Percentiles rank a stretch among this genome's conserved stretches.
These are phyloP conservation scores for Peribatodes rhomboidaria DNA, from an alignment of 2,888 invertebrate genomes.

Conservation along the genomic window DNA sequence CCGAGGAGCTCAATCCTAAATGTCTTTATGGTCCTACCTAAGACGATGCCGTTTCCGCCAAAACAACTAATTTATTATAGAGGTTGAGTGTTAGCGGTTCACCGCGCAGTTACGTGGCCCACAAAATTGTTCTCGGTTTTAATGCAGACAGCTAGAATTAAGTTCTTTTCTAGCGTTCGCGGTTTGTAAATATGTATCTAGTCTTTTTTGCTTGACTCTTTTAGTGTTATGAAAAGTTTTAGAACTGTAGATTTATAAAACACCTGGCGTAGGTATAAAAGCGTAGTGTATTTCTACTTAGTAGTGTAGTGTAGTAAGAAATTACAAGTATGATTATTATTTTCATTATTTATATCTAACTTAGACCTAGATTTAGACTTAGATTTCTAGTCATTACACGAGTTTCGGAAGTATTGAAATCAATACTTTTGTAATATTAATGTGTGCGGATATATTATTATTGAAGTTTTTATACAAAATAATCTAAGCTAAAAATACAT, in stretches of 20 bases:
- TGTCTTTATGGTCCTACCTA: slow-evolving; percentile 69
- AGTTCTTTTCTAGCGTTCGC: slow-evolving; percentile 23
- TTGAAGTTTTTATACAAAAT: no score
- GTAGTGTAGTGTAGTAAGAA: no score
- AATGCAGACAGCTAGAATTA: slow-evolving; percentile 32
- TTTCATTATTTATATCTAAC: no score
- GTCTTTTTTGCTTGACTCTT: not conserved
- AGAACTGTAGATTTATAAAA: not conserved
- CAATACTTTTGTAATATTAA: no score
- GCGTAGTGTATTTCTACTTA: not conserved
- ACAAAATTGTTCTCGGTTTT: slow-evolving; percentile 52
- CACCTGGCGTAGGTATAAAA: not conserved
- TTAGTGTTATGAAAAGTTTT: not conserved
- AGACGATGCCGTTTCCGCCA: slow-evolving; percentile 65
- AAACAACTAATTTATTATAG: slow-evolving; percentile 72
- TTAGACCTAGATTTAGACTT: no score
- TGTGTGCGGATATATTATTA: no score
- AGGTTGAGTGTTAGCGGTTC: slow-evolving; percentile 56
- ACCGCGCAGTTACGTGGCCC: slow-evolving; percentile 55
- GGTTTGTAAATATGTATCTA: slow-evolving; percentile 8
- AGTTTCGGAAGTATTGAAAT: no score
- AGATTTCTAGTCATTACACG: no score
- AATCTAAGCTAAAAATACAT: not conserved
- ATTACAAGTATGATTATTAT: not conserved
- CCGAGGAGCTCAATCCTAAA: slow-evolving; percentile 68